Evolutionary conservation across 2,888 invertebrate species (phyloP), one percentile per base, ranked within the genome.

Genomic region (Villa cingulata): DNA sequence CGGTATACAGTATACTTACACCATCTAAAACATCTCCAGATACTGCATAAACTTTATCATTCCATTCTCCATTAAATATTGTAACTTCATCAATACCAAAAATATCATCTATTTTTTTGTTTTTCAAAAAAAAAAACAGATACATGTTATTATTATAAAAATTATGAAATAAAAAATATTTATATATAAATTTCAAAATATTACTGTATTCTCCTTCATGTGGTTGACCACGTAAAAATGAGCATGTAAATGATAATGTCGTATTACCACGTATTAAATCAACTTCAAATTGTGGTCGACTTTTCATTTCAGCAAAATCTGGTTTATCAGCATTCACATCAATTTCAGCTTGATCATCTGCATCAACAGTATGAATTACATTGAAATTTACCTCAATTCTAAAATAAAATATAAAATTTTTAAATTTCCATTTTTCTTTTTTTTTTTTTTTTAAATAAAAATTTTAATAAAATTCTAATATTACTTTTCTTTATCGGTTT

Each of bases 11-110:
- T 15, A 23, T n/a, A 73, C 80, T 75, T 73, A 92, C 92, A 59
- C 91, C 94, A 71, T 97, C 97, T 46, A 97, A 78, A 51, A 95
- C 88, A 64, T 92, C 92, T 41, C 95, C 95, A 49, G 89, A 86
- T 9, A 95, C 91, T 4, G 89, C 83, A 59, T 91, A 90, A 14
- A 84, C 79, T 60, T 86, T 86, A 53, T 92, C 89, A 51, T 81
- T 81, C 78, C 85, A 86, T 58, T 90, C 86, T 17, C 91, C 91
- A 55, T 87, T 79, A 65, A 81, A 90, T 51, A 96, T 75, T 5
- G 90, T 83, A 51, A 97, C 76, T 72, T 97, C 96, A 62, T 95
- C 91, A 57, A 97, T 94, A 43, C 88, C 86, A 63, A 91, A 94
- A 14, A 88, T 74, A 61, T 94, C 94, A 73, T 83, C 87, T 88